Evolutionary conservation across 2,888 invertebrate genomes (phyloP), one percentile per base, ranked within the genome.

Genomic region (Pimpla rufipes): DNA sequence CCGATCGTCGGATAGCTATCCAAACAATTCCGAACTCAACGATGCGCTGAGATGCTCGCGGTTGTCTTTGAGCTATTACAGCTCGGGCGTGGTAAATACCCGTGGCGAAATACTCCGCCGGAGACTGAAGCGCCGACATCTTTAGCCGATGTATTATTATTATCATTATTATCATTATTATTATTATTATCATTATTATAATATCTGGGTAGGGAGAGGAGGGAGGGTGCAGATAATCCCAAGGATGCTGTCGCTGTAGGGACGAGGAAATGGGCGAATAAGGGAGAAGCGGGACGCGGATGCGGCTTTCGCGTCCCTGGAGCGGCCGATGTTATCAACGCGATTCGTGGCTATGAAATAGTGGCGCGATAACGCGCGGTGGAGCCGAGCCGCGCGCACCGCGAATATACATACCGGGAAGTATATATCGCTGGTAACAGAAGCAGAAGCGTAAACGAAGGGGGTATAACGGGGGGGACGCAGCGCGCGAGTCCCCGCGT

Each of bases 301-400:
- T 47, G 47, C 47, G 47, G n/a, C n/a, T n/a, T n/a, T n/a, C 47
- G 47, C 47, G n/a, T 13, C n/a, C n/a, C n/a, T n/a, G n/a, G 47
- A 13, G 47, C 47, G 47, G 3, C 29, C 23, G 57, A 57, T 57
- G 29, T 23, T 57, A 57, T 29, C 23, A 57, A 29, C 57, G 29
- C 57, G 57, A 57, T 57, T 23, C 57, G 29, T 21, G n/a, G 57
- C 57, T 57, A 57, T 57, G 57, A 57, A 57, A 57, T 57, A 57
- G 57, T 57, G 57, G 29, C 57, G 29, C 57, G 57, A 57, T 57
- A 57, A 57, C 57, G 57, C n/a, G n/a, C n/a, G n/a, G 50, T 18
- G 18, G 47, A 16, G 50, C 57, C 16, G 18, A 7, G n/a, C 16
- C n/a, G 47, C 16, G 29, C 29, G 29, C 29, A 5, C 2, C 29